Evolutionary conservation across 2,113 vertebrate species (phyloP).

Genomic region (Pachypanchax playfairii): DNA sequence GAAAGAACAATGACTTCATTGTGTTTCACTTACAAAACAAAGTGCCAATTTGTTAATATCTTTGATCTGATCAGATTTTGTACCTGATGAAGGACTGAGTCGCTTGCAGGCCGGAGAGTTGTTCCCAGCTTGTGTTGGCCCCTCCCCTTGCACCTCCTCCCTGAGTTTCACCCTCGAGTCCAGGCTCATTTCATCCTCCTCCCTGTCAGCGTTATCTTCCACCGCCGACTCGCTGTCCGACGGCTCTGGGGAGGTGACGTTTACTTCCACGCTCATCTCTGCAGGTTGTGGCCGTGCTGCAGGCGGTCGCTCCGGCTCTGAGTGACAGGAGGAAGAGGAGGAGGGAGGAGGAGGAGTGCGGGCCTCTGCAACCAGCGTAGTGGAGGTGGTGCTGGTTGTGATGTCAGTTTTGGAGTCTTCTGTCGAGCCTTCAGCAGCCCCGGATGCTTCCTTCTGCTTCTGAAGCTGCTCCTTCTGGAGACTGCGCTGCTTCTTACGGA

Average conservation of each 20-base stretch:
- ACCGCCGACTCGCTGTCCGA: slow-evolving; percentile 91
- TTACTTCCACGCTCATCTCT: slow-evolving; percentile 86
- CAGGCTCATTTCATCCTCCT: slow-evolving; percentile 79
- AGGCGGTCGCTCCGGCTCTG: slow-evolving; percentile 76
- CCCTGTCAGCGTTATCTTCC: slow-evolving; percentile 89
- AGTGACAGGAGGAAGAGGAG: slow-evolving; percentile 71
- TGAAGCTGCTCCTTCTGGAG: slow-evolving; percentile 98
- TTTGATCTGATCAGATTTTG: slow-evolving; percentile 39
- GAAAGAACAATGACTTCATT: slow-evolving; percentile 9
- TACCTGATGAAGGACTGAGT: slow-evolving; percentile 92
- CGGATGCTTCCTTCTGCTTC: slow-evolving; percentile 92
- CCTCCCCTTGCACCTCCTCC: slow-evolving; percentile 83
- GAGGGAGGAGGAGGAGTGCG: slow-evolving; percentile 74
- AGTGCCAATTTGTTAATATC: neutral
- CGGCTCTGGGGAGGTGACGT: slow-evolving; percentile 91
- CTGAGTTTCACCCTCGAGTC: slow-evolving; percentile 47
- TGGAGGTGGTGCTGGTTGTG: slow-evolving; percentile 53
- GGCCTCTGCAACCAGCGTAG: slow-evolving; percentile 66
- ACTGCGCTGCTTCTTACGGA: slow-evolving; percentile 98
- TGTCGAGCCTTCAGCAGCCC: slow-evolving; percentile 60
- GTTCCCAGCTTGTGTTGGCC: slow-evolving; percentile 75
- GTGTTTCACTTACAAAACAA: neutral
- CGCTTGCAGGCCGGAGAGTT: slow-evolving; percentile 86
- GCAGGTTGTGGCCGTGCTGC: slow-evolving; percentile 72
- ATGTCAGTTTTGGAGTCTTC: slow-evolving; percentile 80